These are phyloP conservation scores for Carettochelys insculpta DNA, from an alignment of 2,113 vertebrate genomes.

Conservation along the genomic window DNA sequence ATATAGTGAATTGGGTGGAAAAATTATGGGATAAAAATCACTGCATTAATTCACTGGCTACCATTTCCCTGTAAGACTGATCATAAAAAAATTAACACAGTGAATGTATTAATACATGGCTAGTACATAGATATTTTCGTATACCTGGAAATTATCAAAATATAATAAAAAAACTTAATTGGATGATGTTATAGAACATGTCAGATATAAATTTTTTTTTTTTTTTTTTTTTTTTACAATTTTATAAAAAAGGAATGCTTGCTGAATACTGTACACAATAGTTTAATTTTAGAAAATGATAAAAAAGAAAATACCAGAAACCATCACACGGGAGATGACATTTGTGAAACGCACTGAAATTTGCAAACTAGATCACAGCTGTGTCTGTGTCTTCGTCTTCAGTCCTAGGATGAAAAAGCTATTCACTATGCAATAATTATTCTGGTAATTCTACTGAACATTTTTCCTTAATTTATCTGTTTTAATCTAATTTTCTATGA, in stretches of 20 bases:
- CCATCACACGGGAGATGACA: neutral
- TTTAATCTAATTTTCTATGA: too few species aligned
- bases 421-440: neutral
- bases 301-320: neutral
- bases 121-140: neutral
- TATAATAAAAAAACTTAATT: neutral
- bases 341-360: neutral
- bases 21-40: constrained; percentile 52
- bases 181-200: neutral
- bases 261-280: neutral
- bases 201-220: too few species aligned
- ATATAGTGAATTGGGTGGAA: constrained; percentile 65
- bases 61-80: constrained; percentile 39
- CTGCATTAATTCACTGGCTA: constrained; percentile 56
- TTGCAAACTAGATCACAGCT: neutral
- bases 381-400: neutral
- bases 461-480: neutral
- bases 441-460: neutral
- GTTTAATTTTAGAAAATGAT: neutral
- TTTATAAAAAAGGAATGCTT: neutral
- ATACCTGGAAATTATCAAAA: neutral
- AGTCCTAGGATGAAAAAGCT: neutral
- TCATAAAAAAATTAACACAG: constrained; percentile 34
- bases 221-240: too few species aligned
- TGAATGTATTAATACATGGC: neutral